Percentiles rank a stretch among this genome's conserved stretches.
Conservation (phyloP, 2,113 vertebrate genomes). For the Podarcis muralis region DNA sequence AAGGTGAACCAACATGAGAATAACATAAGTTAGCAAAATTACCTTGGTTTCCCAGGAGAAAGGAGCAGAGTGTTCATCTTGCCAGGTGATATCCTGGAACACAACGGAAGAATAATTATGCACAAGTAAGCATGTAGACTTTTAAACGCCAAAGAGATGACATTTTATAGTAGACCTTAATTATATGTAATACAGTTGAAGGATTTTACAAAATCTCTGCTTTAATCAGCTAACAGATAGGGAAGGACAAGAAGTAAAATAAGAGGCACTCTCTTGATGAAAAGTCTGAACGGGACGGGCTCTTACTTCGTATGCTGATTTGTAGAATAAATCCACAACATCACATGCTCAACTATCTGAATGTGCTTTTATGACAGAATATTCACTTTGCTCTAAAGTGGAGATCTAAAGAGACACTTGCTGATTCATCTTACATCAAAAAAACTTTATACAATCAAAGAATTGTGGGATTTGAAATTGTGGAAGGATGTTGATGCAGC, state of each 20-base stretch:
- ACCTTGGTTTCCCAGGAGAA: constrained; percentile 99
- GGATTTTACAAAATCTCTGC: background rate
- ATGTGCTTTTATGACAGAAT: background rate
- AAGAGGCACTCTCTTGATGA: background rate
- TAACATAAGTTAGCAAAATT: constrained; percentile 55
- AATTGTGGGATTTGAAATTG: background rate
- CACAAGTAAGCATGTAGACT: constrained; percentile 36
- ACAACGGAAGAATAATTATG: constrained; percentile 64
- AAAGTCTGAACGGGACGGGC: background rate
- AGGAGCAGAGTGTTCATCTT: constrained; percentile 96
- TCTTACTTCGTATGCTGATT: too few relatives aligned
- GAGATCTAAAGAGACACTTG: background rate
- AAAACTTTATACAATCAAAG: background rate
- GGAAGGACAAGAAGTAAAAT: background rate
- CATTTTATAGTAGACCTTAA: background rate
- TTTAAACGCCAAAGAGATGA: background rate
- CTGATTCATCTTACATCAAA: background rate
- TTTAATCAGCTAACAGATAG: background rate
- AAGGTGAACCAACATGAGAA: background rate
- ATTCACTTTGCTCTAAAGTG: constrained; percentile 10
- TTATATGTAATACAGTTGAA: background rate
- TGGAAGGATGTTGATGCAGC: background rate
- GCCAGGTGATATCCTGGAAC: constrained; percentile 95
- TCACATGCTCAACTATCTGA: background rate
- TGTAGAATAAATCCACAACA: background rate